Evolutionary conservation across 2,797 vertebrate genomes (phyloP).

Genomic region (Crenichthys baileyi): DNA sequence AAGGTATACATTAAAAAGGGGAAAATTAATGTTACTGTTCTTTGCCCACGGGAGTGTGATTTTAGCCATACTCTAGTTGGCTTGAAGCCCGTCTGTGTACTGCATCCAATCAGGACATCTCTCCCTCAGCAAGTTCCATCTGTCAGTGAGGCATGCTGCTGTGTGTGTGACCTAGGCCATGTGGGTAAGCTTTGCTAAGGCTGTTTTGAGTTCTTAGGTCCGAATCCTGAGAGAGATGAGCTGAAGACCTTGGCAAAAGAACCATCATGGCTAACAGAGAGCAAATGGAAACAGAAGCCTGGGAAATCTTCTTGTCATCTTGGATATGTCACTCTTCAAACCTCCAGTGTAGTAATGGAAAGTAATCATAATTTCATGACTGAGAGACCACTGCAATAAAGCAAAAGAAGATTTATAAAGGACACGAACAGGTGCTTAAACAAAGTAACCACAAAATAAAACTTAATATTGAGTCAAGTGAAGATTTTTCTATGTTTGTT

Average conservation of each 20-base stretch:
- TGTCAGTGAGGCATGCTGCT: slow-evolving; percentile 61
- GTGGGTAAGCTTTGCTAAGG: slow-evolving; percentile 62
- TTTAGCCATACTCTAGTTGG: slow-evolving; percentile 38
- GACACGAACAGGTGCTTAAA: background rate
- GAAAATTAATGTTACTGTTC: slow-evolving; percentile 1
- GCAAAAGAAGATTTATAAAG: background rate
- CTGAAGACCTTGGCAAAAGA: slow-evolving; percentile 59
- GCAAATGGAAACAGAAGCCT: slow-evolving; percentile 49
- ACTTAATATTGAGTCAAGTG: too few relatives aligned
- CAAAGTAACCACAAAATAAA: too few relatives aligned
- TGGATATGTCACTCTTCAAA: slow-evolving; percentile 37
- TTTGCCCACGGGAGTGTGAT: slow-evolving; percentile 27
- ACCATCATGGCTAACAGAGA: slow-evolving; percentile 34
- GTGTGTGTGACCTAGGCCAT: slow-evolving; percentile 57
- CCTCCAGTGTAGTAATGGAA: slow-evolving; percentile 15
- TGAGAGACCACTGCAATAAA: slow-evolving; percentile 16
- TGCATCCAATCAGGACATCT: slow-evolving; percentile 59
- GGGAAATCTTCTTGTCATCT: slow-evolving; percentile 55
- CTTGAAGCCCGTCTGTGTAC: slow-evolving; percentile 55
- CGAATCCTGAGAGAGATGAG: slow-evolving; percentile 50
- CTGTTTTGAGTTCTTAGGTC: slow-evolving; percentile 51
- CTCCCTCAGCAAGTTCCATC: slow-evolving; percentile 67
- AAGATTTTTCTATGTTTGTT: too few relatives aligned
- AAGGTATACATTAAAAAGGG: slow-evolving; percentile 1
- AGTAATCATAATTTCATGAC: slow-evolving; percentile 23